Base-by-base conservation (phyloP, 2,113 vertebrate species). In the Cisticola juncidis region DNA sequence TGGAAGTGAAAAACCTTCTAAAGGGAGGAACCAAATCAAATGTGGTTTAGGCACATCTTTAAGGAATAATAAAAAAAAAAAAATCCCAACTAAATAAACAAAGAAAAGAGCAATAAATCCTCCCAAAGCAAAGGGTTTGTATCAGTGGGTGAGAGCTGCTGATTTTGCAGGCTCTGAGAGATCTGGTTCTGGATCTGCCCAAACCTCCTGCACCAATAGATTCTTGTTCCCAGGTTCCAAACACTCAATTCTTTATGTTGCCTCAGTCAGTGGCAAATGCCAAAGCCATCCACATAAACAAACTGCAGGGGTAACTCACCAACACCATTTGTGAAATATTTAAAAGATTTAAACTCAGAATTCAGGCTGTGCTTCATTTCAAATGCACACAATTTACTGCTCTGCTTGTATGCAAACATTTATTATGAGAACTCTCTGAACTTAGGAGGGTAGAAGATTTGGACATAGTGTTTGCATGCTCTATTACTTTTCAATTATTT, bases 401-500 rank as follows among this genome's bases (percentile, higher is more conserved):
- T 83, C 19, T 81, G 84, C 48, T 81, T 53, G 57, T 58, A 20
- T 22, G 33, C 73, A 85, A 92, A 86, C 50, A 89, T 56, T 92
- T 87, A 47, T 72, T 81, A 24, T 6, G 45, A 85, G 81, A 89
- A 72, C 11, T 57, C 85, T 69, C 81, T 91, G 87, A 95, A 74
- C 65, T 90, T 78, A 12, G 36, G 45, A 33, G 12, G 40, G 74
- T 4, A 40, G 72, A 71, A 79, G 76, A 78, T 62, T 62, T 56
- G 85, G 96, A 80, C 50, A 21, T 1, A 8, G 60, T 53, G 40
- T 72, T 95, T 89, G 71, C 65, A 84, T 61, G 81, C 83, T 91
- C 86, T 94, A 81, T 89, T 95, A 89, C 61, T 69, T 81, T 93
- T 71, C 86, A 88, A 86, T 95, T 96, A 92, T 81, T 93, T 89